Evolutionary conservation across 2,113 vertebrate species (phyloP), one percentile per base, ranked within the genome.

Genomic region (Pseudopipra pipra): DNA sequence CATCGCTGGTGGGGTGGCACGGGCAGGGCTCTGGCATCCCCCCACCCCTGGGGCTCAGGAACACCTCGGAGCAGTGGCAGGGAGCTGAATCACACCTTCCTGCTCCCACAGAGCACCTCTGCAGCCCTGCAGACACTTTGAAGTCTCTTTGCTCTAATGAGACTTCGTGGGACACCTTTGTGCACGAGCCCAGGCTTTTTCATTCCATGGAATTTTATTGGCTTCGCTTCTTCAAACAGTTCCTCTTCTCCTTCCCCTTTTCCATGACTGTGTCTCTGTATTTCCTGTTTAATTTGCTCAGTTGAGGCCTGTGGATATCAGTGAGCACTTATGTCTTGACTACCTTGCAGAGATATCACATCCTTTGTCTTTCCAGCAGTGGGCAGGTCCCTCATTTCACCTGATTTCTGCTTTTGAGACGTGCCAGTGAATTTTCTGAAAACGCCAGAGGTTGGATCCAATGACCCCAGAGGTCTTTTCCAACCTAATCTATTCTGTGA

Each of bases 191-290:
- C 43, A 28, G 61, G 56, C 46, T 62, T 58, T 56, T 58, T 39
- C 68, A 56, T 58, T 41, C 43, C 84, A 12, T 2, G 0, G 72
- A 31, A 43, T 33, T 95, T 90, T 92, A 65, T 70, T 92, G 86
- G 89, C 63, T 90, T 91, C 24, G 3, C 47, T 73, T 75, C 72
- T 80, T 33, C 35, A 56, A 61, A 58, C 6, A 81, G 30, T 51
- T 83, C 86, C 75, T 89, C 79, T 92, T 81, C 76, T 65, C 87
- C 76, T 84, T 84, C 85, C 66, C 63, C 51, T 66, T 84, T 68
- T 13, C 66, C 47, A 21, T 58, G 73, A 18, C 54, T 55, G 67
- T 49, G 39, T 67, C 63, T 54, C 17, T 73, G 22, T 49, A 5
- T 16, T 22, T 39, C 52, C 77, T 21, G 76, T 11, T 65, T 44